Evolutionary conservation across 2,888 invertebrate species (phyloP), one percentile per base, ranked within the genome.

Genomic region (Mactromeris polynyma): DNA sequence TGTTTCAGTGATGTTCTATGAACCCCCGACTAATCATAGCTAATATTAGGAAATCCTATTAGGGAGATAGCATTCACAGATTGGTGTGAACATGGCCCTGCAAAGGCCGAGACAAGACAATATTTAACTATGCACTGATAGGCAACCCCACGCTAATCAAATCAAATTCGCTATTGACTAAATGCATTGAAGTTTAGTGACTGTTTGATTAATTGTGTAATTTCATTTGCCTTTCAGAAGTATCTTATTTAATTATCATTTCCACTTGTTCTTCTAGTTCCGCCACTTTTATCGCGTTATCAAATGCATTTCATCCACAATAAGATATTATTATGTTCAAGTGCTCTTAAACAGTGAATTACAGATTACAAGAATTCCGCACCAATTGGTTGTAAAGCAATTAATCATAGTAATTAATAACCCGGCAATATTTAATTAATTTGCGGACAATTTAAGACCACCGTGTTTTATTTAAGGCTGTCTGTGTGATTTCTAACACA

Each of bases 1-100:
- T 87, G 42, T 69, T 51, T 73, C 78, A 88, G 84, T 89, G 91
- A 91, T 86, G 91, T 88, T 19, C 69, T 31, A 80, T 84, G 83
- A 64, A 81, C 64, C 73, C 33, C 19, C 21, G 33, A 11, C 51
- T 84, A 88, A 89, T 88, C 88, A 36, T 21, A 85, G 81, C 77
- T 85, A 87, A 87, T 88, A 86, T 40, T 7, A 58, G 78, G 80
- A 84, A 91, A 91, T 89, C 91, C 89, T 88, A 91, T 91, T 91
- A 91, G 54, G n/a, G 31, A 77, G 89, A 91, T 89, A 91, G 54
- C 54, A 88, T 89, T 89, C 85, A 88, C n/a, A 11, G 26, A 58
- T n/a, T 69, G 89, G 91, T 91, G 91, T 86, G 91, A 91, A 91
- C 85, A 82, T 77, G 84, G 77, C 17, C 73, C 33, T 6, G 14